Percentiles rank a stretch among this genome's conserved stretches.
phyloP scores from a whole-genome alignment of 1,140 invertebrate species.

The Drosophila kepulauana region DNA sequence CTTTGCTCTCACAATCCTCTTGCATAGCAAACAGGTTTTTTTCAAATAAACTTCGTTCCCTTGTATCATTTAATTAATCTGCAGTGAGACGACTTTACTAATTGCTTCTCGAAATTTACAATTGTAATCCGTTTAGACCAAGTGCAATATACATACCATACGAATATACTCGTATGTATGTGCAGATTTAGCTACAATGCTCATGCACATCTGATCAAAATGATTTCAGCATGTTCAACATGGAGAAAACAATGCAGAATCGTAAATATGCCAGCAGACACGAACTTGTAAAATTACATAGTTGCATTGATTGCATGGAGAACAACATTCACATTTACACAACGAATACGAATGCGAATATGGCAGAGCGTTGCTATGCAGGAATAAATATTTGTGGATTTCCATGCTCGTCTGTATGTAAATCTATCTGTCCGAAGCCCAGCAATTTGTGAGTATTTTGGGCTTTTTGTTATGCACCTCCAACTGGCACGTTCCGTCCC shows the following conservation, averaged over 20 bases:
- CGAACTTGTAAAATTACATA: conserved; percentile 44
- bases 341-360: conserved; percentile 12
- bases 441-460: conserved; percentile 69
- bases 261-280: conserved; percentile 56
- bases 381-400: conserved; percentile 9
- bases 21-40: neutral
- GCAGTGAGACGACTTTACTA: conserved; percentile 2
- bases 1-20: neutral
- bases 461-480: conserved; percentile 57
- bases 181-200: neutral
- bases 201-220: conserved; percentile 19
- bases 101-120: conserved; percentile 15
- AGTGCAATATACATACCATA: neutral
- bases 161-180: no score
- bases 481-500: conserved; percentile 9
- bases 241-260: conserved; percentile 31
- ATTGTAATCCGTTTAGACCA: conserved; percentile 11
- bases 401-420: conserved; percentile 14
- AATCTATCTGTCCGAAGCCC: conserved; percentile 36
- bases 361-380: conserved; percentile 1
- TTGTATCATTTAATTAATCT: neutral
- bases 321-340: conserved; percentile 20
- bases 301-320: conserved; percentile 29
- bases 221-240: conserved; percentile 34
- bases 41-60: neutral